Percentiles rank a stretch among this genome's conserved stretches.
phyloP scores from a whole-genome alignment of 2,113 vertebrate species.

The Chiloscyllium plagiosum region DNA sequence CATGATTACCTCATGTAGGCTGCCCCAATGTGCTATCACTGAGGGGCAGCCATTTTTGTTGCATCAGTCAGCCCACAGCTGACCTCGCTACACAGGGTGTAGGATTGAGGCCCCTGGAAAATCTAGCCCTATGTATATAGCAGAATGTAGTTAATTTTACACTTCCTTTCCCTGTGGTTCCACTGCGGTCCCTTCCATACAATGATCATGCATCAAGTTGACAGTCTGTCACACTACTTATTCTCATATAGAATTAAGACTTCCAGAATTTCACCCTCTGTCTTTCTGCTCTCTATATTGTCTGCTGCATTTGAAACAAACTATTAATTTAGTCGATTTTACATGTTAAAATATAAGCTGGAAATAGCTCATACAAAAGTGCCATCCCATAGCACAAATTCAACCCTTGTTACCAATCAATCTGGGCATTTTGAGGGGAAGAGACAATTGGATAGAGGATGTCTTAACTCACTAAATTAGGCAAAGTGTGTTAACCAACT shows the following conservation, averaged over 20 bases:
- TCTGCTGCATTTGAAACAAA: background rate
- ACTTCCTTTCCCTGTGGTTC: background rate
- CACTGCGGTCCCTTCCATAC: background rate
- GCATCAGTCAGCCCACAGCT: too few relatives aligned
- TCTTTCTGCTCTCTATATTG: background rate
- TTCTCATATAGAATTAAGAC: background rate
- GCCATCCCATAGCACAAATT: background rate
- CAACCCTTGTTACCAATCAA: background rate
- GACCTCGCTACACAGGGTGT: too few relatives aligned
- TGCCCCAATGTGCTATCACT: too few relatives aligned
- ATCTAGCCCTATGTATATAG: background rate
- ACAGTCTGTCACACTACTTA: background rate
- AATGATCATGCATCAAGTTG: background rate
- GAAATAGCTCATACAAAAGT: background rate
- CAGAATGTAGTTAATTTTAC: background rate
- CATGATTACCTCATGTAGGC: too few relatives aligned
- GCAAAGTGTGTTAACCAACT: background rate
- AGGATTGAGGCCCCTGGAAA: too few relatives aligned
- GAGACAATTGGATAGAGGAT: background rate
- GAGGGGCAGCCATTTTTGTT: too few relatives aligned
- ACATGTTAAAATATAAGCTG: background rate
- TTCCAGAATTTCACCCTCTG: background rate
- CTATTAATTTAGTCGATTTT: background rate
- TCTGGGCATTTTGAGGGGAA: background rate
- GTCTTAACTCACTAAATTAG: background rate